These are phyloP conservation scores for Hesperia comma DNA, from an alignment of 2,888 invertebrate genomes.

Conservation along the genomic window DNA sequence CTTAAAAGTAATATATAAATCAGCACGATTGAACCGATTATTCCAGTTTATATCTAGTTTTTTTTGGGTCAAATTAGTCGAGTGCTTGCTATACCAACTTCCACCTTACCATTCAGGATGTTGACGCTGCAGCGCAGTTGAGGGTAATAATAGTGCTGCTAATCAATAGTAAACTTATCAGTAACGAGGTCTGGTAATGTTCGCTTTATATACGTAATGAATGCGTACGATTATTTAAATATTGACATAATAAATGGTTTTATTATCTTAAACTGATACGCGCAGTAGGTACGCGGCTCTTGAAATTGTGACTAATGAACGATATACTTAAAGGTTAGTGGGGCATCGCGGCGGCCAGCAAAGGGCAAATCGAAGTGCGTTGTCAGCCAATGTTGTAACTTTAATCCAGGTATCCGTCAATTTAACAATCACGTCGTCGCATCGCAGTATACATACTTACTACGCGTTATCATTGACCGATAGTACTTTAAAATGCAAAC, in stretches of 20 bases:
- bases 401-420: not conserved
- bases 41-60: too few relatives aligned
- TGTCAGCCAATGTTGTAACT: constrained; percentile 13
- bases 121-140: not conserved
- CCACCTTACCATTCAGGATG: constrained; percentile 16
- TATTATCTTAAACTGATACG: constrained; percentile 36
- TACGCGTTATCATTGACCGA: constrained; percentile 62
- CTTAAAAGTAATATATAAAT: too few relatives aligned
- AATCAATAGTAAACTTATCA: constrained; percentile 26
- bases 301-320: constrained; percentile 38
- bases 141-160: constrained; percentile 19
- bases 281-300: constrained; percentile 21
- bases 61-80: too few relatives aligned
- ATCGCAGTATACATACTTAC: constrained; percentile 35
- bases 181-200: constrained; percentile 28
- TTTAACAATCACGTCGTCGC: constrained; percentile 29
- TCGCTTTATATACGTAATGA: constrained; percentile 11
- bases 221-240: constrained; percentile 15
- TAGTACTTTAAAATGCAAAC: constrained; percentile 44
- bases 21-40: too few relatives aligned
- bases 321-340: constrained; percentile 70
- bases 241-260: constrained; percentile 38
- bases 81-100: not conserved
- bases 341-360: constrained; percentile 51
- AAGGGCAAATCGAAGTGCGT: constrained; percentile 35